phyloP scores from a whole-genome alignment of 2,113 vertebrate species.

The Oxyruncus cristatus region DNA sequence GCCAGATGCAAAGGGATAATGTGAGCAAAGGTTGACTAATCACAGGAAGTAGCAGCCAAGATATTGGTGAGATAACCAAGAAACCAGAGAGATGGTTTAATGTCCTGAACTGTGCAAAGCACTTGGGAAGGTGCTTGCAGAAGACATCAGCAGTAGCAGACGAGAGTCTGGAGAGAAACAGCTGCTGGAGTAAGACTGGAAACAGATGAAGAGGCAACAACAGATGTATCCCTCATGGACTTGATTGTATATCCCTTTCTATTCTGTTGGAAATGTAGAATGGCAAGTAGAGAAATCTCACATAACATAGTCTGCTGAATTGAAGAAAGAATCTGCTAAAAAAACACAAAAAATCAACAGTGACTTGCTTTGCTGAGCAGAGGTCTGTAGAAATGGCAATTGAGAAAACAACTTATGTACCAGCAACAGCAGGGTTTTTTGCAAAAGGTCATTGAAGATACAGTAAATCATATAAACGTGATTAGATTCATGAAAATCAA shows the following conservation, averaged over 20 bases:
- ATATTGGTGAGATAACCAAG: background rate
- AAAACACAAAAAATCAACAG: background rate
- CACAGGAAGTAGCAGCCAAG: background rate
- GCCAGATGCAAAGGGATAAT: conserved; percentile 41
- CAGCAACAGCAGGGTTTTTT: background rate
- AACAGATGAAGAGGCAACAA: background rate
- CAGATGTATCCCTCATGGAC: background rate
- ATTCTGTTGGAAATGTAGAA: background rate
- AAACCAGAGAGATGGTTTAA: background rate
- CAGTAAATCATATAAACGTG: background rate
- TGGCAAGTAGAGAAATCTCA: background rate
- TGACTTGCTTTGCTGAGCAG: background rate
- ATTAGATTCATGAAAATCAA: background rate
- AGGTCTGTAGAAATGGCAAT: background rate
- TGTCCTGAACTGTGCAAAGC: background rate
- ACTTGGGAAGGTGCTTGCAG: background rate
- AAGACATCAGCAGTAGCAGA: background rate
- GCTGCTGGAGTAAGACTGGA: background rate
- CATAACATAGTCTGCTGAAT: background rate
- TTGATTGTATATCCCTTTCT: background rate
- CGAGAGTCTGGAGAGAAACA: background rate
- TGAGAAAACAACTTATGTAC: background rate
- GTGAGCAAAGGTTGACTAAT: conserved; percentile 6
- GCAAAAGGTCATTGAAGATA: background rate
- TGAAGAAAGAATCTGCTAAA: background rate